phyloP scores from a whole-genome alignment of 2,113 vertebrate genomes.

The Stegostoma tigrinum region DNA sequence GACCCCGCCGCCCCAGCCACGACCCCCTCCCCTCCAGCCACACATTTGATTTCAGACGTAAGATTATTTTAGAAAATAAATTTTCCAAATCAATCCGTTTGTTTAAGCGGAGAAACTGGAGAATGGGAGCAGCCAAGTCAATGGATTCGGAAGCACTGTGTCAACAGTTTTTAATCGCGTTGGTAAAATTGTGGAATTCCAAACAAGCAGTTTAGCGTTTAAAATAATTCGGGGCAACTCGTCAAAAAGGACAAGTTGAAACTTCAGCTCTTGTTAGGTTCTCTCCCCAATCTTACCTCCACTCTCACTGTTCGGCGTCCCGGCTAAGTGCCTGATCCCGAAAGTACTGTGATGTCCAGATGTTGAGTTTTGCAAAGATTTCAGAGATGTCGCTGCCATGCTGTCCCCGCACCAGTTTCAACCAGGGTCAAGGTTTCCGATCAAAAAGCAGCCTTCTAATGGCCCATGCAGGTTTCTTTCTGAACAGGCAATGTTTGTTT shows the following conservation, averaged over 20 bases:
- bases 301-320: conserved; percentile 27
- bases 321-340: conserved; percentile 13
- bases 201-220: neutral
- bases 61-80: neutral
- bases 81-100: neutral
- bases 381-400: neutral
- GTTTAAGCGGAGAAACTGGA: neutral
- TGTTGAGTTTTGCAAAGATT: neutral
- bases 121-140: neutral
- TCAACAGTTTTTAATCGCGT: neutral
- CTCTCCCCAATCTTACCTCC: neutral
- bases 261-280: neutral
- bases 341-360: neutral
- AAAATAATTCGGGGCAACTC: neutral
- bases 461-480: neutral
- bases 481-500: neutral
- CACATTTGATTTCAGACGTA: neutral
- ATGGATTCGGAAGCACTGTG: neutral
- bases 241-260: neutral
- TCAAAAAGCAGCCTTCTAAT: neutral
- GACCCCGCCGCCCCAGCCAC: too few relatives aligned
- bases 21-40: too few relatives aligned
- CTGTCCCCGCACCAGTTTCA: neutral
- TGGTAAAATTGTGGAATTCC: neutral
- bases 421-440: neutral